Evolutionary conservation across 2,113 vertebrate genomes (phyloP), one percentile per base, ranked within the genome.

Genomic region (Vulpes lagopus): DNA sequence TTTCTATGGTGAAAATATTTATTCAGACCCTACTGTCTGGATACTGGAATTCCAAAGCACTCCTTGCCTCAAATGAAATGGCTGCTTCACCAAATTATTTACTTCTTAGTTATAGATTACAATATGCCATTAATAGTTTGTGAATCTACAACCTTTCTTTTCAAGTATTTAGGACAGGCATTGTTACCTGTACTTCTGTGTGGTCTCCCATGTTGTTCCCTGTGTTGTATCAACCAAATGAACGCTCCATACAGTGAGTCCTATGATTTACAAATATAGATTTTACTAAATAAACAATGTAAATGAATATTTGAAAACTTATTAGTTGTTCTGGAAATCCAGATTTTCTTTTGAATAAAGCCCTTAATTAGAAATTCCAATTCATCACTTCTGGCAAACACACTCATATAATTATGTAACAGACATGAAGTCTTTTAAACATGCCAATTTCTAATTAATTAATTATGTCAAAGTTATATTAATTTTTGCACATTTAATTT

Each of bases 401-500:
- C 51, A 69, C 8, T n/a, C n/a, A 80, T n/a, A 16, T n/a, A 57
- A 57, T 43, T 43, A n/a, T 19, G 12, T 57, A 73, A 64, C 11
- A 91, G 20, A 80, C 69, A 79, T 85, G 5, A 67, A 57, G 35
- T 19, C 16, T 86, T 89, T 38, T 79, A 14, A 79, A 71, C 79
- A 73, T 71, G 11, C 1, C 11, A 19, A 17, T 80, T 80, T 81
- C 49, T 35, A 92, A 64, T 87, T 89, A 94, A 60, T 80, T 14
- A 27, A 57, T 71, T 43, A 15, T 60, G n/a, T 90, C 0, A 27
- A 80, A 80, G n/a, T 80, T 73, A 64, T 49, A 43, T 64, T 92
- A 49, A 91, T n/a, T 19, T 67, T 85, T 91, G 35, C 49, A 86
- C 62, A 91, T 57, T 73, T 95, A 57, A 90, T 80, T 89, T 79